Evolutionary conservation across 1,140 invertebrate genomes (phyloP), one percentile per base, ranked within the genome.

Genomic region (Leptinotarsa defecta): DNA sequence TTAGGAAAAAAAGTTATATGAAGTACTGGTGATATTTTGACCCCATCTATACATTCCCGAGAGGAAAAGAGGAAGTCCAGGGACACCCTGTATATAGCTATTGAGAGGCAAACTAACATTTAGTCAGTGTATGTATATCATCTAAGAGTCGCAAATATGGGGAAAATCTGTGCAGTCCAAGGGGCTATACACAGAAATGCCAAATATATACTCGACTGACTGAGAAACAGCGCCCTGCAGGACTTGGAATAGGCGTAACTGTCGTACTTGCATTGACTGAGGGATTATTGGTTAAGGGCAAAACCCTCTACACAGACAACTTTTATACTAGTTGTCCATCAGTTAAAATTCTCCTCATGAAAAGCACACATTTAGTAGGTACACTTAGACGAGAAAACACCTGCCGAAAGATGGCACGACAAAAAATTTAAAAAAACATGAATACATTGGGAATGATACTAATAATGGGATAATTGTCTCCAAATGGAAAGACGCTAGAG

Each of bases 401-500:
- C 77, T 84, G 48, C 84, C 85, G 43, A 82, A 83, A 77, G 78
- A 80, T 65, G 78, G 86, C 13, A 79, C 83, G 68, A 76, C 77
- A 62, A 83, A 85, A 52, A 52, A 52, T 13, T 52, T 52, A 57
- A 17, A 57, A 57, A 79, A 78, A 76, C 81, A 82, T 83, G 27
- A 82, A 86, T 73, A 74, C 68, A 64, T 62, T 71, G 52, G 49
- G 78, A 27, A 79, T 5, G 74, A 77, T 78, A 85, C 82, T 24
- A 82, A 82, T 83, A 79, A 85, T 77, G 78, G 83, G 49, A 83
- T 87, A 77, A 84, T 82, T 61, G 78, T 88, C 13, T 68, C 84
- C 43, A 84, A 85, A 81, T 88, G 86, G 85, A 85, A 82, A 81
- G 84, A 86, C 78, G 86, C 85, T 76, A 73, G 83, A 68, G 83